Base-by-base conservation (phyloP, 1,140 invertebrate genomes). In the Limonius californicus region DNA sequence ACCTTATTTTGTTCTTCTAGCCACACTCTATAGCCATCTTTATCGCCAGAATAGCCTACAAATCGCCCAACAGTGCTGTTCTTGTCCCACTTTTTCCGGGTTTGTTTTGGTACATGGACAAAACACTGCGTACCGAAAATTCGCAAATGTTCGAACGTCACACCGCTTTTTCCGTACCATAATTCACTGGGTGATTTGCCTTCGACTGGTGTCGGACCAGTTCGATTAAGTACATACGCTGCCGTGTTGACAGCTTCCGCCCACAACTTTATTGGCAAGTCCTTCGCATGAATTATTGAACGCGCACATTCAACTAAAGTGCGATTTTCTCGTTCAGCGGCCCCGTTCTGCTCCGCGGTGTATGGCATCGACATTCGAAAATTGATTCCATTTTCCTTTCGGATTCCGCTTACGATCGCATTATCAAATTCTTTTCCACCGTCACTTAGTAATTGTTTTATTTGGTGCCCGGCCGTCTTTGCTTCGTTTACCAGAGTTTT, bases 51-150 rank as follows among this genome's bases (percentile, higher is more conserved):
- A 32, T 32, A 32, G 11, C 27, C 27, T 6, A 32, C 27, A 4
- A 32, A 6, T 32, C 11, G 27, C 11, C 27, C 27, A 32, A 32
- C 4, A 11, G 11, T 32, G 27, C 27, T 6, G 4, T 32, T 32
- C 4, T 32, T 32, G 11, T 32, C 27, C 4, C 4, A 32, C 11
- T 32, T 32, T 11, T 32, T 32, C 11, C 27, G 4, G 11, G 11
- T 32, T 6, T 32, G 27, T 11, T 32, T 32, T 6, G 27, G 27
- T 11, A 32, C 11, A 32, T 32, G 11, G 21, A 71, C 47, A 32
- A n/a, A n/a, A n/a, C n/a, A n/a, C n/a, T n/a, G n/a, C n/a, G n/a
- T n/a, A n/a, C n/a, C n/a, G n/a, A n/a, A 32, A 32, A 32, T 6
- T 6, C 27, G 4, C 27, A 32, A 11, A 32, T 32, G 4, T 32